phyloP scores from a whole-genome alignment of 2,888 invertebrate genomes.

The Ochropleura leucogaster region DNA sequence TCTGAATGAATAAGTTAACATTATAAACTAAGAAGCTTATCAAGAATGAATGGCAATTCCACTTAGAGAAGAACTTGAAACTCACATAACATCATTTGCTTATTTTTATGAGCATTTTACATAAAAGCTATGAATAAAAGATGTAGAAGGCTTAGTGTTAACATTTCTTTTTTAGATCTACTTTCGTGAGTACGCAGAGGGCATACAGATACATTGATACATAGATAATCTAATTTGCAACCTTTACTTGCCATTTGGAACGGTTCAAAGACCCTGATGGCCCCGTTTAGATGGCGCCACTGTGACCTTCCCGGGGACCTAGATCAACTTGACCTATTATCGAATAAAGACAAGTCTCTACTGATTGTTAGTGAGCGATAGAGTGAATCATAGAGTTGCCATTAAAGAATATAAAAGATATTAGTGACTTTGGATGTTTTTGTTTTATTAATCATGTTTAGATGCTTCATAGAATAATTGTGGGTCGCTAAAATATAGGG shows the following conservation, averaged over 20 bases:
- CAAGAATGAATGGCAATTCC: constrained; percentile 37
- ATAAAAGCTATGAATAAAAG: constrained; percentile 41
- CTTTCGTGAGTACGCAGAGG: constrained; percentile 21
- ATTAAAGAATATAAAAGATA: constrained; percentile 31
- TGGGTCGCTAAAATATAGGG: not conserved
- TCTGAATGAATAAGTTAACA: constrained; percentile 41
- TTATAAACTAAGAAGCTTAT: constrained; percentile 45
- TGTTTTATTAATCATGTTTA: constrained; percentile 1
- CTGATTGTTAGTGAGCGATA: constrained; percentile 21
- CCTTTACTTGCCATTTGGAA: constrained; percentile 66
- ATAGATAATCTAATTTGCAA: constrained; percentile 58
- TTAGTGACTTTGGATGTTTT: constrained; percentile 15
- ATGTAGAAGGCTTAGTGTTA: constrained; percentile 14
- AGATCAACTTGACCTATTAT: constrained; percentile 64
- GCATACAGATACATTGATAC: constrained; percentile 38
- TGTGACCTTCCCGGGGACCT: constrained; percentile 67
- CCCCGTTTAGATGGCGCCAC: constrained; percentile 70
- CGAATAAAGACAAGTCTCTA: constrained; percentile 44
- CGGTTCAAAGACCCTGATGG: constrained; percentile 57
- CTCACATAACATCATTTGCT: constrained; percentile 31
- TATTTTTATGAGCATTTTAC: constrained; percentile 39
- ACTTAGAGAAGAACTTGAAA: constrained; percentile 33
- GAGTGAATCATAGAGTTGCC: constrained; percentile 26
- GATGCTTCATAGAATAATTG: not conserved
- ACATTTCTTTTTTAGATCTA: constrained; percentile 44